Evolutionary conservation across 1,140 invertebrate species (phyloP), one percentile per base, ranked within the genome.

Genomic region (Uloborus diversus): DNA sequence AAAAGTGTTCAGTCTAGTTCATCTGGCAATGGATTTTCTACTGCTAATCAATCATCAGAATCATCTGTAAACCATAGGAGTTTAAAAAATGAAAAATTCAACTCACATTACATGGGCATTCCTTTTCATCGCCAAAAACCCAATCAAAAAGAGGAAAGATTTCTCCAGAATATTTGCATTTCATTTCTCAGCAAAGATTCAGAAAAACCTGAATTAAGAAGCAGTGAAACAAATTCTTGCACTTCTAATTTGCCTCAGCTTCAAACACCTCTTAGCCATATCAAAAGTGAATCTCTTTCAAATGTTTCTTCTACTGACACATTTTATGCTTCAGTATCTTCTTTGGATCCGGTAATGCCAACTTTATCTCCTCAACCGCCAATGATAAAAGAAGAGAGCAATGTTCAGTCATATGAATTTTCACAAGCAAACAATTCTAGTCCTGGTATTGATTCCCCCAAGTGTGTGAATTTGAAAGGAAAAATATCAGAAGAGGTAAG

Each of bases 361-460:
- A 80, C 78, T 14, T 47, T 80, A 9, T 80, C 78, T 5, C 78
- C 78, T 23, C 78, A 80, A n/a, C 78, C 78, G 33, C 78, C 78
- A 64, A 68, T 42, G 7, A 47, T 68, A 9, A 79, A 79, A 35
- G 78, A 71, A 51, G 57, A 70, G 11, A 20, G 32, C 4, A 25
- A 20, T 23, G 7, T 4, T 17, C 28, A 57, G 14, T 32, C 25
- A 20, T 28, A 32, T 28, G 37, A 61, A 61, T 20, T 17, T 23
- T 61, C 23, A 25, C 27, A 56, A 17, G 20, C 27, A 17, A 57
- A 56, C 23, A 37, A 56, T 20, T 65, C 61, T 65, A 66, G 62
- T 66, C 62, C 42, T 17, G 28, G 37, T 33, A 20, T 28, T 42
- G 62, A 66, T 56, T 66, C 73, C 33, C 32, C 73, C 13, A 61